Evolutionary conservation across 2,113 vertebrate species (phyloP), one percentile per base, ranked within the genome.

Genomic region (Podiceps cristatus): DNA sequence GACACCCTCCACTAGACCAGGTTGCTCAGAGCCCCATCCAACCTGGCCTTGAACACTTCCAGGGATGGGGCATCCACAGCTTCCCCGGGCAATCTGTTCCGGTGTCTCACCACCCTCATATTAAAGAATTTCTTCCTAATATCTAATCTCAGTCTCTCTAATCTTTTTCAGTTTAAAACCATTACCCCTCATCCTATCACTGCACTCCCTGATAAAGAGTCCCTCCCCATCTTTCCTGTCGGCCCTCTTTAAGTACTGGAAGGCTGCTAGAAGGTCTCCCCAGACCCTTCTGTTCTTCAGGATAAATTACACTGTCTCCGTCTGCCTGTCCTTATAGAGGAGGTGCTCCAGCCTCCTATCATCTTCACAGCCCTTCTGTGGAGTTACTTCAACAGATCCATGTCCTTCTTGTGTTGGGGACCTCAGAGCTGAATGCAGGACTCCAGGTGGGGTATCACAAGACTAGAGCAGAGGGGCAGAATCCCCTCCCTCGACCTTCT

Each of bases 301-400:
- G 27, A 33, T 83, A 27, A 80, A 49, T 8, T 37, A 64, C 13
- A 3, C 1, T 22, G 60, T 55, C 24, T 45, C 4, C 20, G 11
- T 58, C 58, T 67, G 37, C 10, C 25, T 40, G 16, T 50, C 31
- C 20, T 50, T 49, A 44, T 0, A 66, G 18, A 15, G 3, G 4
- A 76, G 42, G 4, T 59, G 12, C 28, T 78, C 23, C 37, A 77
- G 13, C 1, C 2, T 11, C 2, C 8, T 4, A 49, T 28, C 20
- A 59, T 28, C 9, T 68, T 25, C 37, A 4, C 23, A 7, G 7
- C 8, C 2, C 2, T 52, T 3, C 47, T 44, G 19, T 63, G 42
- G 23, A 68, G 5, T 7, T 5, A 2, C 1, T 3, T 1, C 0
- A 66, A 8, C 14, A 69, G 28, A 3, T 55, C 5, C 23, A 49